phyloP scores from a whole-genome alignment of 2,797 vertebrate genomes.

The Hemitrygon akajei region DNA sequence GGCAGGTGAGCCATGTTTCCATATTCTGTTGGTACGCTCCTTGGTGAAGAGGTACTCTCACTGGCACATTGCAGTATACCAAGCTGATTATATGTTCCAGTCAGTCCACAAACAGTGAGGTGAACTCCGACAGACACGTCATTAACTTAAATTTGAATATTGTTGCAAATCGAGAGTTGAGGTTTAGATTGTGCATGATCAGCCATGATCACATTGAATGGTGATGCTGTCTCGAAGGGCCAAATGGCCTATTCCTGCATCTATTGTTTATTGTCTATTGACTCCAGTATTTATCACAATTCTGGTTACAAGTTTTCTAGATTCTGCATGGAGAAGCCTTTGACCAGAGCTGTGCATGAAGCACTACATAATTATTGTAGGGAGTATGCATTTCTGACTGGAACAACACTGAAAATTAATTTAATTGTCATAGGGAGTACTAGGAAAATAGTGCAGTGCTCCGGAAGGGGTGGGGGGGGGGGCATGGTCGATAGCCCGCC shows the following conservation, averaged over 20 bases:
- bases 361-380: not conserved
- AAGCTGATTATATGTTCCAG: not conserved
- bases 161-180: no score
- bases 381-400: not conserved
- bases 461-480: no score
- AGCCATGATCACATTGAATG: no score
- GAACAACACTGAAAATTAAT: not conserved
- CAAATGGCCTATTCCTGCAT: no score
- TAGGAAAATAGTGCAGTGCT: not conserved
- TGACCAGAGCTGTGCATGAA: not conserved
- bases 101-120: not conserved
- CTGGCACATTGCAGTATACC: not conserved
- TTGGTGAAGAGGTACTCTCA: not conserved
- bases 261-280: no score
- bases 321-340: not conserved
- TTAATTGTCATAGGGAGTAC: constrained; percentile 7
- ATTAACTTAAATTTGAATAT: not conserved
- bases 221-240: no score
- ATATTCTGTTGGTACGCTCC: not conserved
- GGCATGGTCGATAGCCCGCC: no score
- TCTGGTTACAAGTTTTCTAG: not conserved
- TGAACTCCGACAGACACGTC: not conserved
- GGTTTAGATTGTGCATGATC: no score
- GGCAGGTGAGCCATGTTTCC: not conserved
- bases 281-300: not conserved